These are phyloP conservation scores for Picus viridis DNA, from an alignment of 2,797 vertebrate species.

Conservation along the genomic window DNA sequence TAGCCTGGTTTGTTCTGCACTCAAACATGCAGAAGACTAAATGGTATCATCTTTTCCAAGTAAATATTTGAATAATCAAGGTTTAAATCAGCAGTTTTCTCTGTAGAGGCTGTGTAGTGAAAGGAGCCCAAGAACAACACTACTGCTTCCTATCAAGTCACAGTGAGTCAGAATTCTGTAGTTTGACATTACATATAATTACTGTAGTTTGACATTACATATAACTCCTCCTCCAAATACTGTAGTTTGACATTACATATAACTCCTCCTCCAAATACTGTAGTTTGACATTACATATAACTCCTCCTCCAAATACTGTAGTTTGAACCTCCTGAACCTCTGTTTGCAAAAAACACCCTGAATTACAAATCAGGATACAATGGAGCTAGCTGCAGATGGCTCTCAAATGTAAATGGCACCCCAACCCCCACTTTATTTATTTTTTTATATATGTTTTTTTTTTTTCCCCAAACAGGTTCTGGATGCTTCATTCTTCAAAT, in stretches of 20 bases:
- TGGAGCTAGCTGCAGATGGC: background rate
- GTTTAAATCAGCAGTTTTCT: conserved; percentile 19
- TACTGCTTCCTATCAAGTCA: conserved; percentile 48
- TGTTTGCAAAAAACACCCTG: background rate
- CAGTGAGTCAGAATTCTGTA: conserved; percentile 30
- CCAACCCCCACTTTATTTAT: background rate
- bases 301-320: too few relatives aligned
- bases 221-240: too few relatives aligned
- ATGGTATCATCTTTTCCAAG: background rate
- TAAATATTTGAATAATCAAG: conserved; percentile 39
- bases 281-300: too few relatives aligned
- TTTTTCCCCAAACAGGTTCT: background rate
- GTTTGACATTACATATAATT: conserved; percentile 24
- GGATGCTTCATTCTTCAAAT: background rate
- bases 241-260: too few relatives aligned
- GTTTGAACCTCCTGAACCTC: too few relatives aligned
- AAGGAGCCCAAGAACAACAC: conserved; percentile 41
- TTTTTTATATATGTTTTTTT: too few relatives aligned
- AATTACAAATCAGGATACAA: background rate
- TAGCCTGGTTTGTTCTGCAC: background rate
- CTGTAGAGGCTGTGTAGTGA: conserved; percentile 28
- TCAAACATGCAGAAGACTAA: background rate
- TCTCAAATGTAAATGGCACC: background rate
- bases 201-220: too few relatives aligned
- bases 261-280: too few relatives aligned